Evolutionary conservation across 2,888 invertebrate genomes (phyloP).

Genomic region (Colostygia pectinataria): DNA sequence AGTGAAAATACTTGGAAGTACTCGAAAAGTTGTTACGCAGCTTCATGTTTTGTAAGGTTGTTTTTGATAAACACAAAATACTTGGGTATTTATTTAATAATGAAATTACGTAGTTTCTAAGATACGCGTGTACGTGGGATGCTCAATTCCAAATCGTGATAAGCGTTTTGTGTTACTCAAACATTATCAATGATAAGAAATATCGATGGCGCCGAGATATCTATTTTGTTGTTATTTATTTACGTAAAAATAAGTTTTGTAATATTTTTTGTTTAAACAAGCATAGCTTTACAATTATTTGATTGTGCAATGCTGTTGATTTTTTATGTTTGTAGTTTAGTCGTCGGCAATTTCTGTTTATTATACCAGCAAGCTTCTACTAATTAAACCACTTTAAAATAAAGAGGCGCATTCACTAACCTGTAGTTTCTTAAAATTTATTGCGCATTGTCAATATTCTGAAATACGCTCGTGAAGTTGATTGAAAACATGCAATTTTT

Average conservation of each 20-base stretch:
- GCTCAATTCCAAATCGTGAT: constrained; percentile 60
- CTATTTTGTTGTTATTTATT: constrained; percentile 39
- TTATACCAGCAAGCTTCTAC: no score
- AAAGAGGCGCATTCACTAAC: no score
- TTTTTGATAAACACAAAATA: not conserved
- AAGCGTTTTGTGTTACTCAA: constrained; percentile 47
- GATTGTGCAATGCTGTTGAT: no score
- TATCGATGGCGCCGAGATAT: constrained; percentile 63
- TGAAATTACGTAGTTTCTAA: constrained; percentile 25
- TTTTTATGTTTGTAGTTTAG: no score
- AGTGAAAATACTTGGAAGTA: no score
- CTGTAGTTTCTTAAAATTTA: no score
- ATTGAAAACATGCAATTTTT: no score
- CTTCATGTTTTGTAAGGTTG: not conserved
- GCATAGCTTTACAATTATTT: not conserved
- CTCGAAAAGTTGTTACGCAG: no score
- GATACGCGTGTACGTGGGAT: constrained; percentile 43
- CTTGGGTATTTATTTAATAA: not conserved
- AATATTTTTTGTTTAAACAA: constrained; percentile 1
- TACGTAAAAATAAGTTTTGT: not conserved
- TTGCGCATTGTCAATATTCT: no score
- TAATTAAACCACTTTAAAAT: no score
- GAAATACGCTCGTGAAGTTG: no score
- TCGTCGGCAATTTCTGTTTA: no score
- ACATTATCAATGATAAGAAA: constrained; percentile 56